A percentile compares a stretch with the other conserved stretches of the same genome.
phyloP scores from a whole-genome alignment of 2,797 vertebrate genomes.

The Fundulus diaphanus region DNA sequence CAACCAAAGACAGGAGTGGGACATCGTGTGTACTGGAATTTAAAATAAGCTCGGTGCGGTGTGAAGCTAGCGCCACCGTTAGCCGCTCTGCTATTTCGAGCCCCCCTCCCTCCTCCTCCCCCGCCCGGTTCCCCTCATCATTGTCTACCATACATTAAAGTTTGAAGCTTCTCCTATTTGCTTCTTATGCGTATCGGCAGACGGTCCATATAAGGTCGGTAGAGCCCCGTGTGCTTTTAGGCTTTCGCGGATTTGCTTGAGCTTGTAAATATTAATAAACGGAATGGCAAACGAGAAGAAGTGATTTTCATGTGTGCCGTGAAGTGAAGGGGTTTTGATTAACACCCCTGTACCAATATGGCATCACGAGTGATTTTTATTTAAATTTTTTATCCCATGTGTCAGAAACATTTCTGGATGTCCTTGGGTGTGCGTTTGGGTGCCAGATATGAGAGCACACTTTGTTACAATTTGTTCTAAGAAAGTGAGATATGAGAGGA shows the following conservation, averaged over 20 bases:
- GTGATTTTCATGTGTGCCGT: neutral
- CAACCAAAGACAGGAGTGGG: neutral
- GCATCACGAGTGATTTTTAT: conserved; percentile 2
- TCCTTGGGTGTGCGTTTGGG: neutral
- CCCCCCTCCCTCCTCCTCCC: neutral
- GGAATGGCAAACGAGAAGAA: neutral
- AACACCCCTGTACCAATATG: neutral
- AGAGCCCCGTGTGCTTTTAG: neutral
- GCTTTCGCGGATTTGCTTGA: neutral
- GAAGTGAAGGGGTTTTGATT: neutral
- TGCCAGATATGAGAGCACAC: neutral
- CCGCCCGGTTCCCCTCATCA: neutral
- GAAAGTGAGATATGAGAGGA: conserved; percentile 17
- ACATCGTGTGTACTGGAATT: neutral
- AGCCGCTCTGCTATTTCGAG: conserved; percentile 6
- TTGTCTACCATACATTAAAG: conserved; percentile 47
- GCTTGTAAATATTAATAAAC: neutral
- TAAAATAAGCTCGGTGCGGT: neutral
- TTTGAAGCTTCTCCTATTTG: conserved; percentile 41
- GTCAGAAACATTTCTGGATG: neutral
- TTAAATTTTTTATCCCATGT: neutral
- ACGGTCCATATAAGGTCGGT: neutral
- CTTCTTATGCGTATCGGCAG: neutral
- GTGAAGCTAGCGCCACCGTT: conserved; percentile 1
- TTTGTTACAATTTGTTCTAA: conserved; percentile 7